phyloP scores from a whole-genome alignment of 2,113 vertebrate species.

The Nyctereutes procyonoides region DNA sequence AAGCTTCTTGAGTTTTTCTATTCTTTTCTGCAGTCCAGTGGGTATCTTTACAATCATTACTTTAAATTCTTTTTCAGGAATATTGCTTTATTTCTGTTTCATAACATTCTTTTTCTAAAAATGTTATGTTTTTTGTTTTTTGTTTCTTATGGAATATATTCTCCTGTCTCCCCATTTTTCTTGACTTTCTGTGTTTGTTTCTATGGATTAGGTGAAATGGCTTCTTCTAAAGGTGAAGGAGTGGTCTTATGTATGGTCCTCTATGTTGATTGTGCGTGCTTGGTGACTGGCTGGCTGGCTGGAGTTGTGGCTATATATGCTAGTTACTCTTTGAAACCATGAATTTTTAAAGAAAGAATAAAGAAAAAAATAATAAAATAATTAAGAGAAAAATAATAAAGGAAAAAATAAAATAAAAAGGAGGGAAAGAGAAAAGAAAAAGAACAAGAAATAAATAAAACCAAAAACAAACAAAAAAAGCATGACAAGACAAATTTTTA shows the following conservation, averaged over 20 bases:
- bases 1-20: not conserved
- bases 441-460: not conserved
- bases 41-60: not conserved
- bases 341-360: not conserved
- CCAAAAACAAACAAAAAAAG: not conserved
- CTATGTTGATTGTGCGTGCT: no score
- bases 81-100: not conserved
- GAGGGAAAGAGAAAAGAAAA: not conserved
- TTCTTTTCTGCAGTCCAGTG: not conserved
- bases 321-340: not conserved
- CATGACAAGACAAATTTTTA: not conserved
- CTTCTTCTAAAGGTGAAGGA: not conserved
- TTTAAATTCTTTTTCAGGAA: not conserved
- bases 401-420: not conserved
- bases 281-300: no score
- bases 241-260: not conserved
- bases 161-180: not conserved
- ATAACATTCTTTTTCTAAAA: not conserved
- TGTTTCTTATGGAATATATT: not conserved
- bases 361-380: not conserved
- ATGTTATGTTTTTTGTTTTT: not conserved
- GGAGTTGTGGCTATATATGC: no score
- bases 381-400: not conserved
- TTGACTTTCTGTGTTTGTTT: not conserved
- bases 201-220: not conserved